Base-by-base conservation (phyloP, 2,113 vertebrate genomes). In the Sardina pilchardus region DNA sequence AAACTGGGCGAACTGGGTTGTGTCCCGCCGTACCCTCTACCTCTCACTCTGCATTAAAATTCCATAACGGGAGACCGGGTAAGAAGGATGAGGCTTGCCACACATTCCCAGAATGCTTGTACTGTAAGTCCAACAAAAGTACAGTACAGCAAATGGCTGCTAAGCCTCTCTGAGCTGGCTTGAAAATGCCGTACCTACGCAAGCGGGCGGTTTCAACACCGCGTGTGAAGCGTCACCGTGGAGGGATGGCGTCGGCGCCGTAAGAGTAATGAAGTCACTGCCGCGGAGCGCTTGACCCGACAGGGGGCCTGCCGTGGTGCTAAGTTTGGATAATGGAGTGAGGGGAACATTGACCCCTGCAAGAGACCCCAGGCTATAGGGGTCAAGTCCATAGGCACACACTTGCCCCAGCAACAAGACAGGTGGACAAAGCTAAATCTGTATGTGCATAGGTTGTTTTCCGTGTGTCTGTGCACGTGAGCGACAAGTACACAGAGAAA, bases 31-130 rank as follows among this genome's bases (percentile, higher is more conserved):
- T 26, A 30, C 26, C 10, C 26, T 30, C 59, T 67, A n/a, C 26
- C 59, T 30, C 59, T 30, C 59, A 67, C 59, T 67, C n/a, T 6
- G 26, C 59, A 67, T 10, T 67, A 26, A 26, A 26, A 67, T 26
- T 67, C 59, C 59, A 67, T 67, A 67, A 67, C 26, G 26, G 6
- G 59, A 67, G 59, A 8, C 59, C 8, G 59, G 59, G 59, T 67
- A 67, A 67, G 59, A 67, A 30, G 59, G 59, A 67, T 67, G 59
- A 56, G 8, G 39, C 30, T 67, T 53, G 53, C 21, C 56, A n/a
- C 56, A n/a, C 21, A 75, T 47, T 82, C 43, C 42, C 36, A 17
- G 71, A 81, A 86, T 83, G 82, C 71, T 82, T 86, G 30, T 39
- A 78, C 34, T 56, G 6, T 17, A 59, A 85, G n/a, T 4, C 24